Percentiles rank a stretch among this genome's conserved stretches.
Conservation (phyloP, 2,888 invertebrate species). For the Trichogramma dendrolimi region DNA sequence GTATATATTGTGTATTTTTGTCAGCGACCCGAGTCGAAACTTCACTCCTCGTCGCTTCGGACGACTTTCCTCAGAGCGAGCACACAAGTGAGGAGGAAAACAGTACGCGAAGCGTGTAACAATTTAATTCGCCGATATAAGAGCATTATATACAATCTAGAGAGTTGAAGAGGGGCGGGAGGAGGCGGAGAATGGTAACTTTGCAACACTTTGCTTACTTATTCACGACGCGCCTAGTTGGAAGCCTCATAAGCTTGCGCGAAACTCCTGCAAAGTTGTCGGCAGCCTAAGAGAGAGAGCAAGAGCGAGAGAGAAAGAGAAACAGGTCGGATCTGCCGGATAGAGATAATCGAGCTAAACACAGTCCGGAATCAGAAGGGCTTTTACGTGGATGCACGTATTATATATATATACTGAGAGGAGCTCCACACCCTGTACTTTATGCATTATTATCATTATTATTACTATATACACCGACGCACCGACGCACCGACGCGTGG, state of each 20-base stretch:
- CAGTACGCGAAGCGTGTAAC: conserved; percentile 41
- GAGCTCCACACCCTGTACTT: too few species aligned
- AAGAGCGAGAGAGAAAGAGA: conserved; percentile 9
- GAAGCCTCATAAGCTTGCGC: conserved; percentile 43
- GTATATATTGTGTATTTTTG: too few species aligned
- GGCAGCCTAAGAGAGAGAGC: background rate
- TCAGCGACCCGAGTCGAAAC: too few species aligned
- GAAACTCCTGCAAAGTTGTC: conserved; percentile 30
- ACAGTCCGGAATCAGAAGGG: conserved; percentile 27
- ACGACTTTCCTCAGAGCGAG: too few species aligned
- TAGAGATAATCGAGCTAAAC: conserved; percentile 41
- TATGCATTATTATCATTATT: too few species aligned
- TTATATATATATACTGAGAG: too few species aligned
- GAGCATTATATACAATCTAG: too few species aligned
- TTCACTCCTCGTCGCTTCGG: too few species aligned
- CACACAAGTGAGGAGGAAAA: too few species aligned
- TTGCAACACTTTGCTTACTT: conserved; percentile 52
- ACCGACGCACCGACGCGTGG: too few species aligned
- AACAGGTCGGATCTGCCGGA: conserved; percentile 40
- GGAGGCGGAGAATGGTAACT: conserved; percentile 33
- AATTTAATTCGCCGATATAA: conserved; percentile 44
- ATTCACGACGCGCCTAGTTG: conserved; percentile 51
- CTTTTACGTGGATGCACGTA: conserved; percentile 14
- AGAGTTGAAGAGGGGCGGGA: too few species aligned
- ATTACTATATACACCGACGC: too few species aligned